Base-by-base conservation (phyloP, 2,113 vertebrate species). In the Stegastes partitus region DNA sequence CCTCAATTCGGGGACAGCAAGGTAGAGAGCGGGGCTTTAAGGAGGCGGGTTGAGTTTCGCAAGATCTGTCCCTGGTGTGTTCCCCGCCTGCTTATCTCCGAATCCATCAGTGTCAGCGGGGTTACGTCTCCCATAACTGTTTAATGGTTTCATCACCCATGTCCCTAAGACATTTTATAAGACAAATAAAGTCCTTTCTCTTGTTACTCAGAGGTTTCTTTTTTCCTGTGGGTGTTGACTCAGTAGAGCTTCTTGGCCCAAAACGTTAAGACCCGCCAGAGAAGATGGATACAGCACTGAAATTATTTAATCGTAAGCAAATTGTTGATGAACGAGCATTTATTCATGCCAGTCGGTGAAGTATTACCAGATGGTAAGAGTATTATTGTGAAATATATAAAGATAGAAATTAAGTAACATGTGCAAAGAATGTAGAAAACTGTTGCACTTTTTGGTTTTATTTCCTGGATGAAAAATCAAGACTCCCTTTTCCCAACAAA, bases 81-180 rank as follows among this genome's bases (percentile, higher is more conserved):
- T 81, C 74, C 70, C 63, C 51, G 10, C 86, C 81, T 53, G 76
- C 83, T 75, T 80, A 87, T 89, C 84, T 74, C 37, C 5, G 22
- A 83, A 86, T 65, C 54, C 79, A 93, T 93, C 90, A 82, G 77
- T 84, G 89, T 89, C 82, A 86, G 76, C 8, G 11, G 54, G 84
- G 74, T 85, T 83, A 74, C 26, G 54, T 84, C 81, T 84, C 79
- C 81, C 69, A 81, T 83, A 90, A 82, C 77, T 21, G 21, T 91
- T 92, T 87, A 91, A 93, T 82, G 77, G 84, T 89, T 89, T 92
- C 85, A 92, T 91, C 78, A 53, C 82, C 84, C 26, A 8, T 84
- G 77, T 91, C 77, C 82, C 81, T 23, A n/a, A 78, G 75, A 89
- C 79, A 80, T 89, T 90, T 88, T 74, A 89, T 66, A 84, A 87